Percentiles rank a stretch among this genome's conserved stretches.
These are phyloP conservation scores for Triplophysa yarkandensis DNA, from an alignment of 2,797 vertebrate species.

Conservation along the genomic window DNA sequence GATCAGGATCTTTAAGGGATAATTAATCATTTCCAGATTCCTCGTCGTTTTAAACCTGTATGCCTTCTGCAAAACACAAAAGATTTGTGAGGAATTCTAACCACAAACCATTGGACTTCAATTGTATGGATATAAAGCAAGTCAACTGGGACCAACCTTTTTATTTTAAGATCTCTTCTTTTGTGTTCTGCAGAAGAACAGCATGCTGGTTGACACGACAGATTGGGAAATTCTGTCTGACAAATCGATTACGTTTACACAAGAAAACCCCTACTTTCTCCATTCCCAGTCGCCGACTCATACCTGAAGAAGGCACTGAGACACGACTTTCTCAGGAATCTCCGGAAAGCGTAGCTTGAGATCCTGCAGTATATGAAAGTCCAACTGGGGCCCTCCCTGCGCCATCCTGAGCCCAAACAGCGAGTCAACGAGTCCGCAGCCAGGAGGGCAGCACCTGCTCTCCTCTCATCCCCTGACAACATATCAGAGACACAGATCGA, in stretches of 20 bases:
- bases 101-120: too few species aligned
- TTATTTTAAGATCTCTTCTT: too few species aligned
- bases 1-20: background rate
- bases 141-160: too few species aligned
- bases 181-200: too few species aligned
- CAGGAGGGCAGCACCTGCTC: slow-evolving; percentile 80
- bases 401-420: slow-evolving; percentile 88
- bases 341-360: slow-evolving; percentile 97
- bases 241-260: too few species aligned
- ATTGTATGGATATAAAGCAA: too few species aligned
- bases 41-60: too few species aligned
- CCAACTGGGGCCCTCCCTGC: slow-evolving; percentile 89
- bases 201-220: too few species aligned
- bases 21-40: too few species aligned
- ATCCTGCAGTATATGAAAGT: slow-evolving; percentile 94
- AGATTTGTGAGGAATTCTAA: too few species aligned
- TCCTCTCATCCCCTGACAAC: slow-evolving; percentile 83
- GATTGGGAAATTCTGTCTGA: too few species aligned
- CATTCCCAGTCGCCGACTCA: background rate
- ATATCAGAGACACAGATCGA: slow-evolving; percentile 29
- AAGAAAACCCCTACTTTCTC: background rate
- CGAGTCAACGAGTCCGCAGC: slow-evolving; percentile 85
- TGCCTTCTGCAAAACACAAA: too few species aligned
- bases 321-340: slow-evolving; percentile 97
- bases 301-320: slow-evolving; percentile 98